Base-by-base conservation (phyloP, 1,140 invertebrate genomes). In the Chelonus insularis region DNA sequence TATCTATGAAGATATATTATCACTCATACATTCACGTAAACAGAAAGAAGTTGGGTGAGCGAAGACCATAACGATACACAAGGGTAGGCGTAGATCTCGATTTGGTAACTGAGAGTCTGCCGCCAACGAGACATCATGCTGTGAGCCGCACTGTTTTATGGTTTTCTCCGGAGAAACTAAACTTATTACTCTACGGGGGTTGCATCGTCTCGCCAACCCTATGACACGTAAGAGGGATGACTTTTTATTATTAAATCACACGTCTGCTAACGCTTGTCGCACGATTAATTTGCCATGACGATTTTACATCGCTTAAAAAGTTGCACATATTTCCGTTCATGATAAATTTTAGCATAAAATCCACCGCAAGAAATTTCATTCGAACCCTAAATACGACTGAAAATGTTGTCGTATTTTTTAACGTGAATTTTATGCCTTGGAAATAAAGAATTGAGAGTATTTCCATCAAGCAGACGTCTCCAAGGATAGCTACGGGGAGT, bases 251-350 rank as follows among this genome's bases (percentile, higher is more conserved):
- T 78, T 78, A 76, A 78, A 79, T 78, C 75, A 77, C 72, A 77
- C 75, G 68, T 76, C 72, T 11, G 8, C 29, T 25, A 41, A 47
- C 45, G 52, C 52, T 45, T 75, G 67, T 70, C 70, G 67, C 36
- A 65, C 74, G 71, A 79, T 79, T 78, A 78, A 78, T 79, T 76
- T 72, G 68, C 72, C 76, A 67, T 77, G 72, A 75, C 75, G 72
- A 67, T 72, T 72, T 34, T 18, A n/a, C 9, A 7, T 25, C 6
- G 21, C n/a, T n/a, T 29, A 55, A 61, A 37, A 41, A 25, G 18
- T 12, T 21, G 16, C 18, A 0, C 12, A 14, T 29, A 2, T 59
- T 57, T 57, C 55, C 48, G 48, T 8, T 32, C 5, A 21, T 34
- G 2, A 51, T 51, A 51, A 34, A 51, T 51, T 34, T 16, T 12